phyloP scores from a whole-genome alignment of 2,113 vertebrate species.

The Thamnophis sirtalis region DNA sequence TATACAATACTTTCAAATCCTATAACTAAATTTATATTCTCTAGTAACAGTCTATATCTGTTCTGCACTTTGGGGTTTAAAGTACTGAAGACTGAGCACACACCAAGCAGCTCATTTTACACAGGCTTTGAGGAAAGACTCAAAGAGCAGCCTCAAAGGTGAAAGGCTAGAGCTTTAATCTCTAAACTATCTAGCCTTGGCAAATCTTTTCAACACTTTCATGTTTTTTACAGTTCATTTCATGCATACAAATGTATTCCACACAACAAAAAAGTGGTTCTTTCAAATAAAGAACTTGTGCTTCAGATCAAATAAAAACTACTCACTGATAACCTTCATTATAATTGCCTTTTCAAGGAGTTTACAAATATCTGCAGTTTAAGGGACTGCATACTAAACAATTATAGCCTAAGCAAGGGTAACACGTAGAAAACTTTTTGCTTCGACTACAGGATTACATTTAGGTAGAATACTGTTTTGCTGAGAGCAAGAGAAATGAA shows the following conservation, averaged over 20 bases:
- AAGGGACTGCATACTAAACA: conserved; percentile 42
- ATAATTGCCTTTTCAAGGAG: conserved; percentile 35
- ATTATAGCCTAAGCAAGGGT: conserved; percentile 51
- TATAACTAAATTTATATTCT: background rate
- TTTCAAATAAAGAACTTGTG: conserved; percentile 30
- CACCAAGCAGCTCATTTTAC: conserved; percentile 40
- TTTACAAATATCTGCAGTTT: conserved; percentile 52
- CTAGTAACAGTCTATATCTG: background rate
- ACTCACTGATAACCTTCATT: conserved; percentile 25
- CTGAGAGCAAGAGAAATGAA: background rate
- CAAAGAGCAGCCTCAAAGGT: conserved; percentile 34
- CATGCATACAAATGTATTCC: conserved; percentile 38
- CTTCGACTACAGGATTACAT: conserved; percentile 53
- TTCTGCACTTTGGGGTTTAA: background rate
- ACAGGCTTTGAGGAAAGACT: conserved; percentile 28
- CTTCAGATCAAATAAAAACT: conserved; percentile 38
- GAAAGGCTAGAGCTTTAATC: conserved; percentile 38
- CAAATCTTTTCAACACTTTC: conserved; percentile 37
- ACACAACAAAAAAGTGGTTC: conserved; percentile 4
- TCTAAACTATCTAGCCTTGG: conserved; percentile 2
- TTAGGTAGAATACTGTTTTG: conserved; percentile 5
- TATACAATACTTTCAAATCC: conserved; percentile 1
- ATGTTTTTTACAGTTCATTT: conserved; percentile 37
- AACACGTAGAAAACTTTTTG: conserved; percentile 54
- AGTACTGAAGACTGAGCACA: conserved; percentile 9